These are phyloP conservation scores for Yponomeuta plumbellus DNA, from an alignment of 2,888 invertebrate genomes.

Conservation along the genomic window DNA sequence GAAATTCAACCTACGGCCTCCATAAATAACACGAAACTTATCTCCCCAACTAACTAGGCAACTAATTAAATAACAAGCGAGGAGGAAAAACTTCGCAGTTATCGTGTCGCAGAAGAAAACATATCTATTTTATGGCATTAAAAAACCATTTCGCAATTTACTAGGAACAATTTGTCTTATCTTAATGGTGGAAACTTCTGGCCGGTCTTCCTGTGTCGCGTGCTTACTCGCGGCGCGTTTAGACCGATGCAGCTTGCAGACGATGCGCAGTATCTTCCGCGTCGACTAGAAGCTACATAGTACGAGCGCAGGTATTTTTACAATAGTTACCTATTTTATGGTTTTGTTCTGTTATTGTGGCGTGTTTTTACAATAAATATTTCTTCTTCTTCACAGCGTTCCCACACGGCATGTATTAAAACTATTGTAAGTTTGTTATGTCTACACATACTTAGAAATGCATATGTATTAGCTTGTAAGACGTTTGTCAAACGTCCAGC, in stretches of 20 bases:
- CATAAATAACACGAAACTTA: background rate
- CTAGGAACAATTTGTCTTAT: slow-evolving; percentile 55
- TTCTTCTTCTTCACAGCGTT: too few relatives aligned
- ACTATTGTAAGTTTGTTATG: too few relatives aligned
- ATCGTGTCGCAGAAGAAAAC: slow-evolving; percentile 26
- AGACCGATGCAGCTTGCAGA: slow-evolving; percentile 8
- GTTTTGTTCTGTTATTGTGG: too few relatives aligned
- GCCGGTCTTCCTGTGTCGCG: slow-evolving; percentile 31
- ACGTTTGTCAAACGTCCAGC: too few relatives aligned
- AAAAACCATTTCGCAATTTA: slow-evolving; percentile 59
- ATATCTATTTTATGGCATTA: slow-evolving; percentile 51
- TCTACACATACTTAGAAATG: too few relatives aligned
- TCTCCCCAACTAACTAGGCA: background rate
- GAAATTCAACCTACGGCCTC: background rate
- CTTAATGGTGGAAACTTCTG: slow-evolving; percentile 56
- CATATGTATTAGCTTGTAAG: too few relatives aligned
- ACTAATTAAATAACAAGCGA: slow-evolving; percentile 18
- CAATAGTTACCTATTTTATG: too few relatives aligned
- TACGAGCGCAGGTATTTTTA: too few relatives aligned
- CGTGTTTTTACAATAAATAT: too few relatives aligned
- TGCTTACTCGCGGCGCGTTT: slow-evolving; percentile 11
- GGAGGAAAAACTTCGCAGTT: slow-evolving; percentile 20
- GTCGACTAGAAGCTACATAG: too few relatives aligned
- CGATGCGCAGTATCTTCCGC: too few relatives aligned
- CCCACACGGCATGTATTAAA: too few relatives aligned